Evolutionary conservation across 1,140 invertebrate species (phyloP), one percentile per base, ranked within the genome.

Genomic region (Lasioglossum baleicum): DNA sequence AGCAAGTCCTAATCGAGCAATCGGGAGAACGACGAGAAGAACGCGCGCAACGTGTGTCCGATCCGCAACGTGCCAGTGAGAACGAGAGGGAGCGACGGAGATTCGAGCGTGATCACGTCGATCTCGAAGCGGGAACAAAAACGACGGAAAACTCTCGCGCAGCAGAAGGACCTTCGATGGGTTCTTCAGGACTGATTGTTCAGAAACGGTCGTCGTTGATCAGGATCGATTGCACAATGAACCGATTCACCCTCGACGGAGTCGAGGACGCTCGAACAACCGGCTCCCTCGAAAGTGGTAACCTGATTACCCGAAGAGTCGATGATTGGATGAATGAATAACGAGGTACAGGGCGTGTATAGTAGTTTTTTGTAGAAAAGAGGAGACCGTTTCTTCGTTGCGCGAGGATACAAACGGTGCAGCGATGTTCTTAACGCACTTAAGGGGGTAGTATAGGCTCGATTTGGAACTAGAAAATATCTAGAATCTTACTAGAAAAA

Each of bases 91-190:
- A 71, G 13, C 68, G 13, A 48, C 70, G 64, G 4, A 72, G 76
- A 67, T 87, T 87, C 70, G 66, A 81, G 82, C 80, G 89, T 89
- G 88, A 91, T 90, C 88, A 87, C 76, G 75, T 85, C 70, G 73
- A 75, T 82, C 83, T 88, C 79, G 87, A 44, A 82, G 5, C 70
- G 40, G 61, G 75, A 82, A 70, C 74, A 81, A 80, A 85, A 86
- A 81, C 68, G 84, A 81, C 80, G 53, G 77, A 69, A 80, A 82
- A 69, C 48, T 63, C 48, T 63, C 66, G 74, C 35, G 80, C 64
- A 58, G 72, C 63, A 72, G 60, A 53, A 79, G 77, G 77, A 82
- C 81, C 75, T 83, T 87, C 82, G 75, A 84, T 26, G 73, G 48
- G 40, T 83, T 78, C 64, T 81, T 81, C 31, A 48, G 17, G 20